phyloP scores from a whole-genome alignment of 1,140 invertebrate genomes.

The Condylostylus longicornis region DNA sequence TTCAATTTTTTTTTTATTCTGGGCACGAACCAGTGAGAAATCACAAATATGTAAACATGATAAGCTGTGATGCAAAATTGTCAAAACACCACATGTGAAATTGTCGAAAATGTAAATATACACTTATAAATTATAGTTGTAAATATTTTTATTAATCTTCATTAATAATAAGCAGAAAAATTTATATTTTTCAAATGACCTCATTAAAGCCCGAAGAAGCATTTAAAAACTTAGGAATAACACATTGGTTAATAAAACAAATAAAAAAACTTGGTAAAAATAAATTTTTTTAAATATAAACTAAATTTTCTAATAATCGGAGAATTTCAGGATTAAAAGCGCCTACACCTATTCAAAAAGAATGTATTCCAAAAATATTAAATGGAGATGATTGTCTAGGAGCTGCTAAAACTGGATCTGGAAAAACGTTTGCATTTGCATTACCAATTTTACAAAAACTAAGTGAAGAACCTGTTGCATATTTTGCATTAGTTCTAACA shows the following conservation, averaged over 20 bases:
- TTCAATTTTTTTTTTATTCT: too few species aligned
- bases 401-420: conserved; percentile 92
- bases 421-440: conserved; percentile 94
- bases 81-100: too few species aligned
- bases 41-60: too few species aligned
- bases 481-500: conserved; percentile 88
- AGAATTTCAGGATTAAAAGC: conserved; percentile 47
- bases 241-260: conserved; percentile 26
- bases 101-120: too few species aligned
- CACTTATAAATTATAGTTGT: too few species aligned
- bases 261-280: conserved; percentile 22
- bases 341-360: conserved; percentile 73
- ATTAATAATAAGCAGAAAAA: too few species aligned
- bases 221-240: conserved; percentile 18
- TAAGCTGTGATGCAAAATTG: too few species aligned
- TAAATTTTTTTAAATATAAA: neutral
- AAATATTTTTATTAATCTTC: too few species aligned
- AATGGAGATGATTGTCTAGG: conserved; percentile 80
- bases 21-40: too few species aligned
- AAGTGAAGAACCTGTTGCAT: conserved; percentile 81
- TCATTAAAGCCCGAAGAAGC: too few species aligned
- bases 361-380: conserved; percentile 69
- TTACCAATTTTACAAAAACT: conserved; percentile 86
- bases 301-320: neutral
- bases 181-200: too few species aligned